Percentiles rank a stretch among this genome's conserved stretches.
phyloP scores from a whole-genome alignment of 2,797 vertebrate genomes.

The Syngnathus acus region DNA sequence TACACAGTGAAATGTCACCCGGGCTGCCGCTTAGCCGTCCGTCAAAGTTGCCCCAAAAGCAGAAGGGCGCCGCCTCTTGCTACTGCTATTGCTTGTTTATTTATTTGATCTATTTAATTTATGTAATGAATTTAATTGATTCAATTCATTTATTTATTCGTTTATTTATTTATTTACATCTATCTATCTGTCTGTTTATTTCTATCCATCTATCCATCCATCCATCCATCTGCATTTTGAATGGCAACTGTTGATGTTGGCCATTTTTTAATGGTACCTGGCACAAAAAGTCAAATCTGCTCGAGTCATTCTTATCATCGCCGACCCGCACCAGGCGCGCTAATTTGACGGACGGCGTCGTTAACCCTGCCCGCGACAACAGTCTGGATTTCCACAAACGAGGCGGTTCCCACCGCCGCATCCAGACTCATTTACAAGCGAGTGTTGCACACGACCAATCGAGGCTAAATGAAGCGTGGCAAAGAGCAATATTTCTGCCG shows the following conservation, averaged over 20 bases:
- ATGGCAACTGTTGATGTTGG: no score
- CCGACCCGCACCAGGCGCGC: slow-evolving; percentile 40
- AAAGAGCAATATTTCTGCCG: slow-evolving; percentile 46
- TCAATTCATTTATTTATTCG: no score
- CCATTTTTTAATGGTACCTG: slow-evolving; percentile 24
- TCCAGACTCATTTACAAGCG: slow-evolving; percentile 58
- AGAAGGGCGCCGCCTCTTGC: not conserved
- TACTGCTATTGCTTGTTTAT: no score
- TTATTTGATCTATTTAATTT: no score
- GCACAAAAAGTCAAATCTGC: slow-evolving; percentile 18
- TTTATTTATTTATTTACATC: no score
- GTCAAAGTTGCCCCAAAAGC: slow-evolving; percentile 28
- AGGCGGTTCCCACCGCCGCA: slow-evolving; percentile 43
- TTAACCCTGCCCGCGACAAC: slow-evolving; percentile 42
- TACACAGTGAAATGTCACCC: slow-evolving; percentile 51
- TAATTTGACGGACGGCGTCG: slow-evolving; percentile 53
- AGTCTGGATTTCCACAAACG: slow-evolving; percentile 23
- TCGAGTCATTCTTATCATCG: slow-evolving; percentile 59
- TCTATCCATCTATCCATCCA: no score
- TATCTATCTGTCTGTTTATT: no score
- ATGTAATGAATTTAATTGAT: no score
- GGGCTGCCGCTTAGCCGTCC: slow-evolving; percentile 31
- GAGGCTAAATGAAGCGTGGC: slow-evolving; percentile 56
- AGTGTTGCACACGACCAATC: slow-evolving; percentile 52
- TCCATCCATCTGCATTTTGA: no score